These are phyloP conservation scores for Aspidiotus rigidus DNA, from an alignment of 2,888 invertebrate genomes.

Conservation along the genomic window DNA sequence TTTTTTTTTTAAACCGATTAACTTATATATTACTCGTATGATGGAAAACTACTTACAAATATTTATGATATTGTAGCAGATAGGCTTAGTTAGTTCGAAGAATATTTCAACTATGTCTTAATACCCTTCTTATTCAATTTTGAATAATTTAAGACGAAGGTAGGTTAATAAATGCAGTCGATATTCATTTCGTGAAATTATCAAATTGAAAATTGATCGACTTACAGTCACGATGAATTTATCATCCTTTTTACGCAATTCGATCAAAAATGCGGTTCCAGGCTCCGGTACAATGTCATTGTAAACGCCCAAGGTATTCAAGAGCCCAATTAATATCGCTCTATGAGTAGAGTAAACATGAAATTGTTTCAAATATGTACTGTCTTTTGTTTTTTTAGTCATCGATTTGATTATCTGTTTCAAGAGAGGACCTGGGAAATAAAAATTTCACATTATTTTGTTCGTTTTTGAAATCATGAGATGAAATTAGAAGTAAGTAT, in stretches of 20 bases:
- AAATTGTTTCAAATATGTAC: conserved; percentile 45
- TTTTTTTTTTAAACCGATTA: too few relatives aligned
- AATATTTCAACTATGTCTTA: too few relatives aligned
- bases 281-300: conserved; percentile 57
- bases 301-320: conserved; percentile 57
- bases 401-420: conserved; percentile 35
- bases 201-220: not conserved
- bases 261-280: conserved; percentile 54
- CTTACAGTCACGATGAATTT: conserved; percentile 49
- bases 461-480: not conserved
- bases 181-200: too few relatives aligned
- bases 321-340: conserved; percentile 57
- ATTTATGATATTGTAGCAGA: too few relatives aligned
- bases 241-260: conserved; percentile 50
- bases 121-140: too few relatives aligned
- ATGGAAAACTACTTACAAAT: too few relatives aligned
- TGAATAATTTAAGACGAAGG: too few relatives aligned
- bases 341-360: conserved; percentile 64
- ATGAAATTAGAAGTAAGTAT: not conserved
- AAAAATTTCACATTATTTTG: not conserved
- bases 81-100: too few relatives aligned
- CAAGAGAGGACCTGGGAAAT: conserved; percentile 37
- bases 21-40: too few relatives aligned
- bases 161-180: too few relatives aligned
- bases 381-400: too few relatives aligned